Conservation (phyloP, 2,797 vertebrate genomes). For the Hemibagrus guttatus region DNA sequence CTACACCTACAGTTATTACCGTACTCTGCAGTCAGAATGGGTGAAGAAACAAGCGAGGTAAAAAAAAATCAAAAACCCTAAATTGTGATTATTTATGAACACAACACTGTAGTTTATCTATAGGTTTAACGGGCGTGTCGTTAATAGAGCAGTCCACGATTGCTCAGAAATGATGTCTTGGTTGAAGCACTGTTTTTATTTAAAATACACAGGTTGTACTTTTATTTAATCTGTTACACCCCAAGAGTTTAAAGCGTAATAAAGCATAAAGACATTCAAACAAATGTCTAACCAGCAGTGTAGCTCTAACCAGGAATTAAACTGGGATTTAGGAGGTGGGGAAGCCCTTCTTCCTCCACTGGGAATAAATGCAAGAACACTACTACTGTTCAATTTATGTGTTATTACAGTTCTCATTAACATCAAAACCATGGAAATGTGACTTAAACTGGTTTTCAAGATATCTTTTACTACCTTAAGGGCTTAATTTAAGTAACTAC, state of each 20-base stretch:
- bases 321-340: not conserved
- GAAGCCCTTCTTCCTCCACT: not conserved
- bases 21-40: not conserved
- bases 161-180: not conserved
- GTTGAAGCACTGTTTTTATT: not conserved
- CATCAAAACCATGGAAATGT: not conserved
- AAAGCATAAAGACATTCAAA: not conserved
- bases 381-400: not conserved
- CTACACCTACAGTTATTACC: not conserved
- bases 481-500: conserved; percentile 22
- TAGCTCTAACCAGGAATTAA: not conserved
- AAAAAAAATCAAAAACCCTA: not conserved
- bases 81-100: not conserved
- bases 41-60: not conserved
- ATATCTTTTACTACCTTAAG: conserved; percentile 5
- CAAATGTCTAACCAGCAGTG: not conserved
- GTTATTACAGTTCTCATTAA: conserved; percentile 14
- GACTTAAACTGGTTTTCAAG: conserved; percentile 2
- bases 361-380: conserved; percentile 26
- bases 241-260: not conserved
- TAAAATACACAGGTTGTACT: not conserved
- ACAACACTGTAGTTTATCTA: not conserved
- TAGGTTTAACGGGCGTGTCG: not conserved
- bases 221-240: conserved; percentile 9
- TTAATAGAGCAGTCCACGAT: not conserved